Conservation (phyloP, 1,140 invertebrate species). For the Anoplophora glabripennis region DNA sequence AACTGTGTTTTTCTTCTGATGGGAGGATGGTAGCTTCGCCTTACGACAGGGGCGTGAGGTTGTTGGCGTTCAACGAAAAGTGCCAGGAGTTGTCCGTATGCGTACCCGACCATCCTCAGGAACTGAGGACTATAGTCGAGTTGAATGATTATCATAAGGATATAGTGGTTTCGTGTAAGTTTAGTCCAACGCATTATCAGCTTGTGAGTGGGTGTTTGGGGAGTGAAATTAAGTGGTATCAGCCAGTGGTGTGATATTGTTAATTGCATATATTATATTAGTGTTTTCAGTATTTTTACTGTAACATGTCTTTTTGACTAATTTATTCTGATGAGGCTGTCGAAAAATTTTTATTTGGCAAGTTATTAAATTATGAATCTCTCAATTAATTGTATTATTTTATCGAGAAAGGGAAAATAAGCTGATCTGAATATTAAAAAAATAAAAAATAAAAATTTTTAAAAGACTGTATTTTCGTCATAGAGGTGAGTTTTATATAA, state of each 20-base stretch:
- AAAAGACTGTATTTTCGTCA: too few species aligned
- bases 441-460: too few species aligned
- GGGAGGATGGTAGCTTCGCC: conserved; percentile 87
- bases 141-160: conserved; percentile 75
- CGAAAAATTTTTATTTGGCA: too few species aligned
- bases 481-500: too few species aligned
- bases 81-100: conserved; percentile 77
- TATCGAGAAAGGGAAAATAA: too few species aligned
- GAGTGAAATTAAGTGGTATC: conserved; percentile 86
- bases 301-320: too few species aligned
- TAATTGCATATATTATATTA: too few species aligned
- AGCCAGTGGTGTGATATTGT: conserved; percentile 56
- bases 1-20: conserved; percentile 85
- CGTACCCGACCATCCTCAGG: conserved; percentile 53
- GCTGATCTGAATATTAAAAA: too few species aligned
- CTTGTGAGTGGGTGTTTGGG: conserved; percentile 85
- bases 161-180: conserved; percentile 88
- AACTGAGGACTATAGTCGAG: conserved; percentile 57
- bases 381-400: too few species aligned
- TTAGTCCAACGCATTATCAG: conserved; percentile 80
- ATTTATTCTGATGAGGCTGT: too few species aligned
- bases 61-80: conserved; percentile 74
- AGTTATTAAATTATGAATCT: too few species aligned
- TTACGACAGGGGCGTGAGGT: conserved; percentile 76
- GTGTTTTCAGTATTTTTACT: too few species aligned